These are phyloP conservation scores for Hirudinaria manillensis DNA, from an alignment of 2,888 invertebrate genomes.

Conservation along the genomic window DNA sequence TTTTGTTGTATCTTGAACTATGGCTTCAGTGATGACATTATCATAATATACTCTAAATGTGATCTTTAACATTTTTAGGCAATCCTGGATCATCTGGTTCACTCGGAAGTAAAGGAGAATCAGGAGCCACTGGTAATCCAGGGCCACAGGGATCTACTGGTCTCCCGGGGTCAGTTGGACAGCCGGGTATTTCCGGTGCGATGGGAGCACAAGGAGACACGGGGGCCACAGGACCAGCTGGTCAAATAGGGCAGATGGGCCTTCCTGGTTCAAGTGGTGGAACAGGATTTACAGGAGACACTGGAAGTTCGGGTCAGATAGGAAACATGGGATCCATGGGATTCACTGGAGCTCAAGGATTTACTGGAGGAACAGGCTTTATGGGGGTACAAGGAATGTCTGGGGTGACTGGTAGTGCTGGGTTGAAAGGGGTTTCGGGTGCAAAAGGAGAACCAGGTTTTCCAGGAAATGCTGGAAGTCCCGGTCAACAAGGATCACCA, in stretches of 20 bases:
- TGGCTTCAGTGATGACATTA: not conserved
- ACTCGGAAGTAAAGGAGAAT: constrained; percentile 23
- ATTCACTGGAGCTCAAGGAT: constrained; percentile 28
- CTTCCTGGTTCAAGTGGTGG: constrained; percentile 36
- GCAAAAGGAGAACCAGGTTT: constrained; percentile 11
- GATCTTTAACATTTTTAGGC: constrained; percentile 15
- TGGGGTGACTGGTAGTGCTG: constrained; percentile 21
- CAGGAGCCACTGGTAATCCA: constrained; percentile 23
- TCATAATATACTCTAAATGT: not conserved
- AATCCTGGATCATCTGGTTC: constrained; percentile 22
- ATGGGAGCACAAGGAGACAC: constrained; percentile 20
- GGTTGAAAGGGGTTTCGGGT: constrained; percentile 17
- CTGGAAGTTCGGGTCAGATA: constrained; percentile 34
- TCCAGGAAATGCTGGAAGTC: constrained; percentile 18
- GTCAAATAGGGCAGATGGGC: constrained; percentile 34
- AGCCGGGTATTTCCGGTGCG: constrained; percentile 35
- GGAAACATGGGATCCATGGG: constrained; percentile 32
- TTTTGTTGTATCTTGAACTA: no score
- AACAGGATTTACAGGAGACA: constrained; percentile 29
- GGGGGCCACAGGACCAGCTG: constrained; percentile 34
- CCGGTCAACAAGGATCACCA: constrained; percentile 23
- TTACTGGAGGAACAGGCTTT: constrained; percentile 32
- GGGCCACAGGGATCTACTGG: constrained; percentile 28
- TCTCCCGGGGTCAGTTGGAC: constrained; percentile 38
- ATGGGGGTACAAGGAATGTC: constrained; percentile 23